phyloP scores from a whole-genome alignment of 2,888 invertebrate genomes.

The Papilio gigon region DNA sequence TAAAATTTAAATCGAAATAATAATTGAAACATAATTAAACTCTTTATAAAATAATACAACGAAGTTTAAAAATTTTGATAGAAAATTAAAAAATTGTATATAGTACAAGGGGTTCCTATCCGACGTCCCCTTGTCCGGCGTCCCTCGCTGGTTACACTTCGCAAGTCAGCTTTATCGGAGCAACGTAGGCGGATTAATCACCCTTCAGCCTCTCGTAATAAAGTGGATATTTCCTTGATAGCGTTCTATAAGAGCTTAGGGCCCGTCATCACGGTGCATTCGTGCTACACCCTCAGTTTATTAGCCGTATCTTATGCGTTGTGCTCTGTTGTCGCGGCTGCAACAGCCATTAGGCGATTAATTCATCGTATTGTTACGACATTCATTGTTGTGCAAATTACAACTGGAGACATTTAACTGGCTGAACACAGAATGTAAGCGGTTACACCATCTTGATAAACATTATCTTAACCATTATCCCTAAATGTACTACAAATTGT shows the following conservation, averaged over 20 bases:
- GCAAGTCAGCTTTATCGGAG: slow-evolving; percentile 63
- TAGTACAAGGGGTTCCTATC: slow-evolving; percentile 61
- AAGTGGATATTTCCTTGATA: slow-evolving; percentile 53
- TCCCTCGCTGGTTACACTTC: slow-evolving; percentile 71
- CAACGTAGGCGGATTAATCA: slow-evolving; percentile 46
- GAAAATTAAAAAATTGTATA: slow-evolving; percentile 61
- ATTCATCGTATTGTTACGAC: slow-evolving; percentile 66
- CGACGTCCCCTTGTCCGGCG: slow-evolving; percentile 68
- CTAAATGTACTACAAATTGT: slow-evolving; percentile 13
- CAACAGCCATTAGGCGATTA: slow-evolving; percentile 78
- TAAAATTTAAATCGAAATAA: background rate
- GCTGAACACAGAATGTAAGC: slow-evolving; percentile 6
- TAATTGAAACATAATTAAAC: slow-evolving; percentile 1
- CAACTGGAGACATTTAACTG: slow-evolving; percentile 28
- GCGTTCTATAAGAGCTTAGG: slow-evolving; percentile 47
- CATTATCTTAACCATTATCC: background rate
- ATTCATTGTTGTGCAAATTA: slow-evolving; percentile 51
- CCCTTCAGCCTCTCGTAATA: slow-evolving; percentile 55
- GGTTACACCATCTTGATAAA: slow-evolving; percentile 18
- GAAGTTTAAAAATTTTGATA: slow-evolving; percentile 58
- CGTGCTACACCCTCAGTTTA: slow-evolving; percentile 76
- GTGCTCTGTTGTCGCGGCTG: slow-evolving; percentile 74
- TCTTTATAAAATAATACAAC: slow-evolving; percentile 1
- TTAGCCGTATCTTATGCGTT: slow-evolving; percentile 77
- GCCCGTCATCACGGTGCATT: slow-evolving; percentile 68